Percentiles rank a stretch among this genome's conserved stretches.
phyloP scores from a whole-genome alignment of 2,797 vertebrate species.

The Pelochelys cantorii region DNA sequence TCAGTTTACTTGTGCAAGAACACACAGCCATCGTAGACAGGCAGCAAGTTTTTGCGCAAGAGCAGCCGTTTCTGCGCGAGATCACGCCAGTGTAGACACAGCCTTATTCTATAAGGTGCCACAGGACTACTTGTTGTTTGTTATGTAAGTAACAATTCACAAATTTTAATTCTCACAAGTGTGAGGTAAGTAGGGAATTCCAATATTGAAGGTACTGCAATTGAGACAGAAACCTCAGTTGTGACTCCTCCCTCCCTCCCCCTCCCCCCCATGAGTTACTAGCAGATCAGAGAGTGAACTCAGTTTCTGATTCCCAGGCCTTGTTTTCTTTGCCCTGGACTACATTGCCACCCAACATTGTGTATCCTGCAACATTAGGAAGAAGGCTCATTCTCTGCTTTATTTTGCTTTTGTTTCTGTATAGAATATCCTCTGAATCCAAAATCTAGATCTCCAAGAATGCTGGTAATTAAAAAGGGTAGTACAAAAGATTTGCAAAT shows the following conservation, averaged over 20 bases:
- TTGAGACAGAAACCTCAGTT: neutral
- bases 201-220: neutral
- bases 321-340: neutral
- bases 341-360: neutral
- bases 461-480: constrained; percentile 86
- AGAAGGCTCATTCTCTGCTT: neutral
- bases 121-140: no score
- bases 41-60: no score
- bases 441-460: constrained; percentile 82
- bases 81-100: no score
- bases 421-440: constrained; percentile 85
- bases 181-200: neutral
- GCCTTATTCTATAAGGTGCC: no score
- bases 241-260: neutral
- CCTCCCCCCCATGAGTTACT: neutral
- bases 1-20: no score
- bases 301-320: neutral
- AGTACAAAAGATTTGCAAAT: constrained; percentile 81
- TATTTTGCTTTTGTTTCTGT: constrained; percentile 53
- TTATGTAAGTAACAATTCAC: neutral
- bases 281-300: neutral
- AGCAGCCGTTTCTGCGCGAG: no score
- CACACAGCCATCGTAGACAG: no score
- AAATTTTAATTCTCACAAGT: neutral
- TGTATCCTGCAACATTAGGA: neutral